Conservation (phyloP, 2,888 invertebrate species). For the Eugnorisma glareosa region DNA sequence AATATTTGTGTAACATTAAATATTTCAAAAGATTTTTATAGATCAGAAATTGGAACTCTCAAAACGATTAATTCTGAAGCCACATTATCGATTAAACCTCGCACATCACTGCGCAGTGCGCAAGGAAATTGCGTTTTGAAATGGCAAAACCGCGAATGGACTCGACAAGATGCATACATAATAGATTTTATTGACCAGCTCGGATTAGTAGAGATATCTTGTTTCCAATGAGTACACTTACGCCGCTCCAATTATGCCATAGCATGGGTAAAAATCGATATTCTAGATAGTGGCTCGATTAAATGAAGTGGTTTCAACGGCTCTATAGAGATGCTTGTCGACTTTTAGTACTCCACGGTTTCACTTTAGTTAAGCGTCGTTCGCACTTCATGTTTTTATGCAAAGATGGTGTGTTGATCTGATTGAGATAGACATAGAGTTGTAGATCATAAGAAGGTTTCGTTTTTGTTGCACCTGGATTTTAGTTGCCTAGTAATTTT, state of each 20-base stretch:
- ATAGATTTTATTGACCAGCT: conserved; percentile 70
- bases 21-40: background rate
- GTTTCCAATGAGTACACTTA: conserved; percentile 74
- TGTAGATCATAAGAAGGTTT: background rate
- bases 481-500: background rate
- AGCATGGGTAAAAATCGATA: conserved; percentile 74
- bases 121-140: conserved; percentile 66
- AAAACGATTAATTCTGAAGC: background rate
- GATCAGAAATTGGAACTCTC: fast-evolving
- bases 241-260: conserved; percentile 76
- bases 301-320: conserved; percentile 69
- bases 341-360: conserved; percentile 44
- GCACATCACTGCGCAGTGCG: conserved; percentile 49
- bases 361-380: conserved; percentile 43
- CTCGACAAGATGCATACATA: conserved; percentile 70
- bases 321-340: conserved; percentile 59
- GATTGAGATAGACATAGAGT: background rate
- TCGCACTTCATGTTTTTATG: conserved; percentile 51
- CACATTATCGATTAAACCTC: conserved; percentile 12
- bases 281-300: conserved; percentile 70
- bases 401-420: conserved; percentile 11
- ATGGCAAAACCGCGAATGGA: conserved; percentile 61
- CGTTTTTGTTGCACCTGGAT: background rate
- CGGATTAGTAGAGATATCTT: conserved; percentile 74
- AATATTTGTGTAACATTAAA: background rate